phyloP scores from a whole-genome alignment of 2,888 invertebrate genomes.

The Caenorhabditis sp. region DNA sequence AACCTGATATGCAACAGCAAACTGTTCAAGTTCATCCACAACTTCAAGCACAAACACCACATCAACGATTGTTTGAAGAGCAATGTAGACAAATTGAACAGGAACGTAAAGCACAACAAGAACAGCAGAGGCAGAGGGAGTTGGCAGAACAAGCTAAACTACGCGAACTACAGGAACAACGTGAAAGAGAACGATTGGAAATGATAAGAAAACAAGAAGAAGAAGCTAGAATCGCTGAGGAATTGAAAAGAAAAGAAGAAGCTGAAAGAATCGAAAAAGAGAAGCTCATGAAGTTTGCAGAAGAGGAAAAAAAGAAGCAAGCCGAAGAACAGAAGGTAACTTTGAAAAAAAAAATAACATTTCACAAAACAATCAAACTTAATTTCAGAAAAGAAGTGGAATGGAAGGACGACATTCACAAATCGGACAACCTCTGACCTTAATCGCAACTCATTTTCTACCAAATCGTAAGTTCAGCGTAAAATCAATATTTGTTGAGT shows the following conservation, averaged over 20 bases:
- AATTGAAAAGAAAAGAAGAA: constrained; percentile 25
- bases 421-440: constrained; percentile 55
- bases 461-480: constrained; percentile 52
- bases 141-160: constrained; percentile 7
- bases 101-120: constrained; percentile 25
- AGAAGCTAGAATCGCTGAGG: constrained; percentile 19
- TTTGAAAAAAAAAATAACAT: background rate
- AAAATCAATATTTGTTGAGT: constrained; percentile 3
- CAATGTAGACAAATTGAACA: constrained; percentile 26
- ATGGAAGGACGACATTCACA: constrained; percentile 29
- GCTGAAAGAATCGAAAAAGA: constrained; percentile 26
- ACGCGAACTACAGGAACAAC: constrained; percentile 10
- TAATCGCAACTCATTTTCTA: constrained; percentile 59
- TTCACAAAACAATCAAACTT: background rate
- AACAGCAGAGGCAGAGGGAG: constrained; percentile 12
- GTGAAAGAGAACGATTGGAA: background rate
- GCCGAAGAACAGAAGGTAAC: constrained; percentile 17
- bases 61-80: constrained; percentile 14
- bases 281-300: constrained; percentile 28
- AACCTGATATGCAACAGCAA: constrained; percentile 9
- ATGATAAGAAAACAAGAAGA: constrained; percentile 13
- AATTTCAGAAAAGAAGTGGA: constrained; percentile 22
- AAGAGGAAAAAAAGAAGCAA: constrained; percentile 30
- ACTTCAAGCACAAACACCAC: constrained; percentile 12
- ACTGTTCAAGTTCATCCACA: constrained; percentile 3